These are phyloP conservation scores for Heterodera schachtii DNA, from an alignment of 1,140 invertebrate genomes.

Conservation along the genomic window DNA sequence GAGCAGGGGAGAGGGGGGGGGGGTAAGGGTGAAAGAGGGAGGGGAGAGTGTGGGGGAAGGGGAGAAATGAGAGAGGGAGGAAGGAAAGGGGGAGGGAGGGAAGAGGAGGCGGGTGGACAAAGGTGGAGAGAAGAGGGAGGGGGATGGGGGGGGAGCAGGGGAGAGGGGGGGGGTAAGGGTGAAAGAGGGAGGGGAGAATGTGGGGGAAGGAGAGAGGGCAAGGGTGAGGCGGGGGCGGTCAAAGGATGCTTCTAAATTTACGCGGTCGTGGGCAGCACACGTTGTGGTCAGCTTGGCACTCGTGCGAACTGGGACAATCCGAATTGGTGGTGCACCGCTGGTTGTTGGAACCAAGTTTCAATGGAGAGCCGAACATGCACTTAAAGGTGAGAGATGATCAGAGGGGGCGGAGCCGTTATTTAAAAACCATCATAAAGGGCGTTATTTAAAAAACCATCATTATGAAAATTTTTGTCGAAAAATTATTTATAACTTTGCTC, in stretches of 20 bases:
- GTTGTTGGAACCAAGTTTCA: slow-evolving; percentile 64
- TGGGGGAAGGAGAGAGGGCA: background rate
- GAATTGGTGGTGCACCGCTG: slow-evolving; percentile 59
- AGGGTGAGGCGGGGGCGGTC: background rate
- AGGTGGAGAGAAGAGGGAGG: slow-evolving; percentile 64
- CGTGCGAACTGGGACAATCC: slow-evolving; percentile 62
- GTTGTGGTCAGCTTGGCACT: slow-evolving; percentile 62
- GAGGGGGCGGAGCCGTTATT: no score
- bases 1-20: slow-evolving; percentile 50
- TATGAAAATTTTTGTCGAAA: no score
- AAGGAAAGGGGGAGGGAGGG: no score
- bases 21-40: background rate
- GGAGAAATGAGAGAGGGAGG: background rate
- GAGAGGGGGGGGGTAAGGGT: background rate
- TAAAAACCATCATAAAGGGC: no score
- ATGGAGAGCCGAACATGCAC: slow-evolving; percentile 60
- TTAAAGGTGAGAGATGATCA: slow-evolving; percentile 14
- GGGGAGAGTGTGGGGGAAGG: no score
- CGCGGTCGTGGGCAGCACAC: slow-evolving; percentile 63
- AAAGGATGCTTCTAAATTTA: slow-evolving; percentile 34
- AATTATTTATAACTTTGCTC: no score
- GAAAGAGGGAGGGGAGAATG: background rate
- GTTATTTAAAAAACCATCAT: no score
- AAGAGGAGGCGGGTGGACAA: background rate
- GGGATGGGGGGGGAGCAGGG: slow-evolving; percentile 39